Percentiles rank a stretch among this genome's conserved stretches.
phyloP scores from a whole-genome alignment of 2,113 vertebrate species.

The Spea bombifrons region DNA sequence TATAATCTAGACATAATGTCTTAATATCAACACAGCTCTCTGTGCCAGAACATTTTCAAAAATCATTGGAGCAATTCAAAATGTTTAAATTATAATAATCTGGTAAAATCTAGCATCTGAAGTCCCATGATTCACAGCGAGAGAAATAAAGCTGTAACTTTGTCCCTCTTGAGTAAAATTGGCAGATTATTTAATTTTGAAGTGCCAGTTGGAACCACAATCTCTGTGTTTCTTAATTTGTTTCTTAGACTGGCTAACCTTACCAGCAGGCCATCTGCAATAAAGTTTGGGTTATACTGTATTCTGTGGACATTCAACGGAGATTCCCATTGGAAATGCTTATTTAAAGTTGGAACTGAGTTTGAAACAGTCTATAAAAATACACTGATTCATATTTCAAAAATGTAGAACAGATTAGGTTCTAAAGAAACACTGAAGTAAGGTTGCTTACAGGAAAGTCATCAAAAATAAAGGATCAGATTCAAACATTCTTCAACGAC shows the following conservation, averaged over 20 bases:
- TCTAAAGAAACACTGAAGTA: constrained; percentile 9
- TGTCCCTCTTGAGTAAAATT: background rate
- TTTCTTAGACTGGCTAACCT: constrained; percentile 12
- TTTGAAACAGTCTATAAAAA: constrained; percentile 26
- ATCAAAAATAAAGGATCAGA: constrained; percentile 17
- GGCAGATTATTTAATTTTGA: constrained; percentile 17
- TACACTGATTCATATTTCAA: constrained; percentile 28
- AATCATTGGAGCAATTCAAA: constrained; percentile 7
- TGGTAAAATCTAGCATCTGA: background rate
- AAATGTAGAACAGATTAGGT: constrained; percentile 33
- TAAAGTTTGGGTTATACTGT: constrained; percentile 8
- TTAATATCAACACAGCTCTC: background rate
- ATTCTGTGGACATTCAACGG: constrained; percentile 7
- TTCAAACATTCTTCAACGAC: constrained; percentile 2
- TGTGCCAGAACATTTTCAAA: background rate
- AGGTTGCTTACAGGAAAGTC: constrained; percentile 15
- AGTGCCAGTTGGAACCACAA: constrained; percentile 24
- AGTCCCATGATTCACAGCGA: background rate
- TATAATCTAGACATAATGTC: background rate
- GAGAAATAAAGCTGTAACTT: background rate
- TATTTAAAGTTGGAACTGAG: constrained; percentile 31
- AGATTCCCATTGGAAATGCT: constrained; percentile 14
- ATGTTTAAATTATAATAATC: constrained; percentile 13
- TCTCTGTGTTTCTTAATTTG: constrained; percentile 1
- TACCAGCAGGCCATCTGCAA: constrained; percentile 19